phyloP scores from a whole-genome alignment of 2,113 vertebrate genomes.

The Aegotheles bennettii region DNA sequence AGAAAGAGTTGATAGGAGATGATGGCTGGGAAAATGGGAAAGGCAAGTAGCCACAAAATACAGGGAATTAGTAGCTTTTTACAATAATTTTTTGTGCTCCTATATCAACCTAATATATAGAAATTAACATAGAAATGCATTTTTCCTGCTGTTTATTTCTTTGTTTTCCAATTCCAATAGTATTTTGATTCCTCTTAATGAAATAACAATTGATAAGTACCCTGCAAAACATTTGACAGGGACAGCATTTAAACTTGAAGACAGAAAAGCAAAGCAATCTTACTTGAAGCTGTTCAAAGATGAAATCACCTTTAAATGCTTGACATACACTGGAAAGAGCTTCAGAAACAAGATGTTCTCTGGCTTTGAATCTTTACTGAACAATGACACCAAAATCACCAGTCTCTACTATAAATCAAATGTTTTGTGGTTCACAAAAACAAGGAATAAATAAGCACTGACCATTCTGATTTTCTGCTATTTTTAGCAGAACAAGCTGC shows the following conservation, averaged over 20 bases:
- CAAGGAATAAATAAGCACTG: neutral
- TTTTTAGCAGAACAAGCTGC: neutral
- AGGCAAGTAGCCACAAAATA: neutral
- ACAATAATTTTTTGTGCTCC: neutral
- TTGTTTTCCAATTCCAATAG: neutral
- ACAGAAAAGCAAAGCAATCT: neutral
- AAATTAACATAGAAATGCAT: neutral
- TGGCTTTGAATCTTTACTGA: neutral
- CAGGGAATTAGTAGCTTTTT: neutral
- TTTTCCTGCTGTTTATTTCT: neutral
- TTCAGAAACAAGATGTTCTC: neutral
- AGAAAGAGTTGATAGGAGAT: neutral
- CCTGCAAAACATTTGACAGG: neutral
- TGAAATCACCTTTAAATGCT: neutral
- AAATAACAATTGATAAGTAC: neutral
- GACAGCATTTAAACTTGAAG: neutral
- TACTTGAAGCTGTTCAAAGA: neutral
- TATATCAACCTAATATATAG: neutral
- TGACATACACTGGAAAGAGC: neutral
- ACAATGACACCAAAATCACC: neutral
- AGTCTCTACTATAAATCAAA: neutral
- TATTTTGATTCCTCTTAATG: neutral
- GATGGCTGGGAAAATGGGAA: neutral
- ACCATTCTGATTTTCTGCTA: neutral
- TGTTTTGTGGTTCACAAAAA: neutral